phyloP scores from a whole-genome alignment of 2,888 invertebrate species.

The Unio pictorum region DNA sequence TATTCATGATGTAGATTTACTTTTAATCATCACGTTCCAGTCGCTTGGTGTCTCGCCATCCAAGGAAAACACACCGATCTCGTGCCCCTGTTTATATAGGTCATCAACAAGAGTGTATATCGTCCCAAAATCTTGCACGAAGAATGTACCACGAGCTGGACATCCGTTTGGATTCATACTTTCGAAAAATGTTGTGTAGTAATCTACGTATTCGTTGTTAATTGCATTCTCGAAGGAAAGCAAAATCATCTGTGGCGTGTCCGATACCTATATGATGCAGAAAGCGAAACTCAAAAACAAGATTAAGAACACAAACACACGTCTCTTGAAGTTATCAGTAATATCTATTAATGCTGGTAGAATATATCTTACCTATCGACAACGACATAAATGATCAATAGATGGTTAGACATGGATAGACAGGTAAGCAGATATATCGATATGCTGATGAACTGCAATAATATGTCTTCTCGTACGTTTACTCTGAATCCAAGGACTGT shows the following conservation, averaged over 20 bases:
- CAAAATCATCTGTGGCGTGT: slow-evolving; percentile 51
- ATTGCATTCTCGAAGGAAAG: slow-evolving; percentile 47
- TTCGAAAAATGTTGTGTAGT: slow-evolving; percentile 19
- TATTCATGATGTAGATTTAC: slow-evolving; percentile 17
- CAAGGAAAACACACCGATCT: slow-evolving; percentile 40
- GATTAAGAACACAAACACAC: too few species aligned
- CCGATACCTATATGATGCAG: not conserved
- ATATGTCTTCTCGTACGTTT: too few species aligned
- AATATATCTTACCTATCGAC: too few species aligned
- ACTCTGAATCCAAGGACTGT: too few species aligned
- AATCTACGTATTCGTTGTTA: slow-evolving; percentile 34
- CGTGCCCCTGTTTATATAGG: slow-evolving; percentile 34
- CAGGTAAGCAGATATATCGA: too few species aligned
- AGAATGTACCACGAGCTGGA: slow-evolving; percentile 43
- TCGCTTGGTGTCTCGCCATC: slow-evolving; percentile 35
- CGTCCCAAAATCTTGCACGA: slow-evolving; percentile 32
- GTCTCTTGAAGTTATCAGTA: too few species aligned
- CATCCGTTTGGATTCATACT: slow-evolving; percentile 51
- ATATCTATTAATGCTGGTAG: too few species aligned
- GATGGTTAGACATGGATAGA: too few species aligned
- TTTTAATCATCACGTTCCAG: slow-evolving; percentile 29
- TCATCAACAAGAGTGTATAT: slow-evolving; percentile 33
- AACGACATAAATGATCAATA: too few species aligned
- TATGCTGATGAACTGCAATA: too few species aligned
- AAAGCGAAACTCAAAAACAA: too few species aligned